Evolutionary conservation across 2,113 vertebrate species (phyloP), one percentile per base, ranked within the genome.

Genomic region (Microtus richardsoni): DNA sequence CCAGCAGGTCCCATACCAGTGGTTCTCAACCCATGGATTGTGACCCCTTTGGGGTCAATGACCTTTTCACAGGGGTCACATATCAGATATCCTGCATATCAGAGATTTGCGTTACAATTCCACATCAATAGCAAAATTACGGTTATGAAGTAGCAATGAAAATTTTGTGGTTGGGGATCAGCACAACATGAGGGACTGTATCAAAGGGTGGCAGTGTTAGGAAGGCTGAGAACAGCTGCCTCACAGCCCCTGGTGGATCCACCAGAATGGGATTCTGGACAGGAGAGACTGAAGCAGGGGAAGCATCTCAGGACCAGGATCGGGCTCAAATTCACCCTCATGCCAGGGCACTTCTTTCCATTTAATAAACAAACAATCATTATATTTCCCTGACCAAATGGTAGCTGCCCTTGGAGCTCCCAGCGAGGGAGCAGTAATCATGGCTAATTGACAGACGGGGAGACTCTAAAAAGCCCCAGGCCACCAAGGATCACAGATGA

Each of bases 331-430:
- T 54, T 89, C 85, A 68, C 2, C 0, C 89, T 88, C 33, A 73
- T 82, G 62, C 78, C 87, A 62, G 54, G n/a, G 62, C 28, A 83
- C 66, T 95, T 95, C 66, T 74, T 83, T 70, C 90, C 39, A 74
- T 62, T 64, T 83, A 95, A 96, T 94, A 91, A 92, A 95, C 58
- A 96, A 91, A 86, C 92, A 95, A 89, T 95, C 95, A 78, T 97
- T 88, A 91, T 92, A 88, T 93, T 95, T 93, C 92, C 94, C 86
- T 22, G 64, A 83, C 78, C 92, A 93, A 94, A 84, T 89, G 68
- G 78, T 97, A 93, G 89, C 68, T 83, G 92, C 84, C 88, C 71
- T 91, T 52, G 2, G 78, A 44, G 66, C 30, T 0, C 93, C 71
- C 74, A 77, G 97, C 21, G 3, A 85, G 66, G 93, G 95, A 88